These are phyloP conservation scores for Thymallus thymallus DNA, from an alignment of 2,113 vertebrate species.

Conservation along the genomic window DNA sequence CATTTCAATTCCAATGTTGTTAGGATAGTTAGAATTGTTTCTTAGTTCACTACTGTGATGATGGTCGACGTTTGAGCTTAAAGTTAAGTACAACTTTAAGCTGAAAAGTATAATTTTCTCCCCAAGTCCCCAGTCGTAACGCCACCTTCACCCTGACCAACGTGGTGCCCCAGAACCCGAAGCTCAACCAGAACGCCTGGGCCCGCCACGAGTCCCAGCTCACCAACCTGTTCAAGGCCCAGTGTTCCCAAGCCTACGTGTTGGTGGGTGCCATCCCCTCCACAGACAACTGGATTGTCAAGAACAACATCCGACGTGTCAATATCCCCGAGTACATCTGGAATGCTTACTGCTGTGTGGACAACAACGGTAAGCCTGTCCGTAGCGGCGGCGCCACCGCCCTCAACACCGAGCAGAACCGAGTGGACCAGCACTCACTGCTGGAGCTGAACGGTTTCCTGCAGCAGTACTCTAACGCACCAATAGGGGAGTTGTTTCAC, in stretches of 20 bases:
- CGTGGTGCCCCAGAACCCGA: slow-evolving; percentile 71
- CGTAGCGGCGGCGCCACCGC: slow-evolving; percentile 61
- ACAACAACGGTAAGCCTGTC: slow-evolving; percentile 60
- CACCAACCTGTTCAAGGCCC: slow-evolving; percentile 47
- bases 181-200: slow-evolving; percentile 73
- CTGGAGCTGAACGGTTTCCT: slow-evolving; percentile 57
- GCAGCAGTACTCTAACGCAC: slow-evolving; percentile 59
- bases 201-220: slow-evolving; percentile 63
- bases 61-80: background rate
- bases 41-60: background rate
- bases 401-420: slow-evolving; percentile 66
- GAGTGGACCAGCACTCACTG: slow-evolving; percentile 57
- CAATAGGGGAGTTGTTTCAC: slow-evolving; percentile 66
- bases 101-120: no score
- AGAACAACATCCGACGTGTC: slow-evolving; percentile 68
- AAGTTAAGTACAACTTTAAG: background rate
- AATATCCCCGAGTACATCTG: slow-evolving; percentile 75
- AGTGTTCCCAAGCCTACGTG: slow-evolving; percentile 65
- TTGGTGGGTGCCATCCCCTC: slow-evolving; percentile 72
- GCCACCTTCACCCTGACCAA: slow-evolving; percentile 76
- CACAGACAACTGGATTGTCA: slow-evolving; percentile 68
- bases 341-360: slow-evolving; percentile 74
- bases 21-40: background rate
- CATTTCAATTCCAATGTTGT: no score
- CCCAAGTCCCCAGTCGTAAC: slow-evolving; percentile 67